phyloP scores from a whole-genome alignment of 2,888 invertebrate genomes.

The Noctua pronuba region DNA sequence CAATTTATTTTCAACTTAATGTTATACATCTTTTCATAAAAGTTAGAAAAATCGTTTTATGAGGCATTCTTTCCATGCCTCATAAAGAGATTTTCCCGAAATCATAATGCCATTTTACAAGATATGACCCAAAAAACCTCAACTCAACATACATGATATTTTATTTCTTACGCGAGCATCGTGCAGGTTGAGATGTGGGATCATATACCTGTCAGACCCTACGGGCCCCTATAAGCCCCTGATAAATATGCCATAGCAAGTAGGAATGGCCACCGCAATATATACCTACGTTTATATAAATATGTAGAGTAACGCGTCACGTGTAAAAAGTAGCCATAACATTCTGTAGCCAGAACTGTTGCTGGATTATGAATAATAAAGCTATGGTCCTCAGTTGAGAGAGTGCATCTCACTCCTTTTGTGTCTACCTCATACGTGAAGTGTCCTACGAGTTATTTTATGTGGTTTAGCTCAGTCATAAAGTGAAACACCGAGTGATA shows the following conservation, averaged over 20 bases:
- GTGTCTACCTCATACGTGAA: neutral
- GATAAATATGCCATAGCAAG: conserved; percentile 61
- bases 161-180: conserved; percentile 19
- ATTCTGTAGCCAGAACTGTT: neutral
- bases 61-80: neutral
- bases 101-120: neutral
- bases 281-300: neutral
- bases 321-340: conserved; percentile 11
- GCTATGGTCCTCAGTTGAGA: neutral
- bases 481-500: neutral
- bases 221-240: conserved; percentile 57
- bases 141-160: conserved; percentile 13
- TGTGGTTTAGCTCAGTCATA: neutral
- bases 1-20: neutral
- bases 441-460: neutral
- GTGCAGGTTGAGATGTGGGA: conserved; percentile 35
- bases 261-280: conserved; percentile 27
- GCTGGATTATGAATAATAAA: conserved; percentile 21
- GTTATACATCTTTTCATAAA: neutral
- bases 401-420: conserved; percentile 13
- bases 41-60: neutral
- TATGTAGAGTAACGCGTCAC: neutral
- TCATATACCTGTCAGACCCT: conserved; percentile 61
- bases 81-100: neutral
- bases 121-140: conserved; percentile 6